Conservation (phyloP, 2,113 vertebrate genomes). For the Malurus alboscapulatus region DNA sequence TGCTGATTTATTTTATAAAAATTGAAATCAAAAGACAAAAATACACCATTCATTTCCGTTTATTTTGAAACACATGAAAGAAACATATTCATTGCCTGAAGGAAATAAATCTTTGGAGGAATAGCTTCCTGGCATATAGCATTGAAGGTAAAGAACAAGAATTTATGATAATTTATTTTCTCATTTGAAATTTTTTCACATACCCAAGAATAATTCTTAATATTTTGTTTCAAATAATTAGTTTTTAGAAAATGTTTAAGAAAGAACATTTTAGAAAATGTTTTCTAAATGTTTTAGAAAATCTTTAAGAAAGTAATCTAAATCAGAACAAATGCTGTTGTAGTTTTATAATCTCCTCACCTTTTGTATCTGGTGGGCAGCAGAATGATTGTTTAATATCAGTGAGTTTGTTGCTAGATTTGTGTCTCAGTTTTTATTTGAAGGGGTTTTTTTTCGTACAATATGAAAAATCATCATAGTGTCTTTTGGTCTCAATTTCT, state of each 20-base stretch:
- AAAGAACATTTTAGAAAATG: too few relatives aligned
- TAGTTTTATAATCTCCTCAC: not conserved
- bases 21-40: not conserved
- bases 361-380: not conserved
- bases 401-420: not conserved
- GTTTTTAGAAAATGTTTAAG: not conserved
- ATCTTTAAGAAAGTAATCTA: not conserved
- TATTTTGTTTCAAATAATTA: not conserved
- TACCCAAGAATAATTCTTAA: not conserved
- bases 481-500: accelerated
- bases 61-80: not conserved
- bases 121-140: not conserved
- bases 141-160: not conserved
- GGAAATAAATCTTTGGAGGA: not conserved
- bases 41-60: not conserved
- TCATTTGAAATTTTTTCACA: not conserved
- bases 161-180: not conserved
- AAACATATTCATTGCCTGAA: not conserved
- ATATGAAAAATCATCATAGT: not conserved
- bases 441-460: not conserved
- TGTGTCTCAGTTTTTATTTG: not conserved
- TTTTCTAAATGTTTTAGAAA: too few relatives aligned
- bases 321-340: not conserved
- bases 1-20: not conserved
- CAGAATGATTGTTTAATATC: not conserved